Conservation (phyloP, 2,113 vertebrate genomes). For the Setophaga petechia region DNA sequence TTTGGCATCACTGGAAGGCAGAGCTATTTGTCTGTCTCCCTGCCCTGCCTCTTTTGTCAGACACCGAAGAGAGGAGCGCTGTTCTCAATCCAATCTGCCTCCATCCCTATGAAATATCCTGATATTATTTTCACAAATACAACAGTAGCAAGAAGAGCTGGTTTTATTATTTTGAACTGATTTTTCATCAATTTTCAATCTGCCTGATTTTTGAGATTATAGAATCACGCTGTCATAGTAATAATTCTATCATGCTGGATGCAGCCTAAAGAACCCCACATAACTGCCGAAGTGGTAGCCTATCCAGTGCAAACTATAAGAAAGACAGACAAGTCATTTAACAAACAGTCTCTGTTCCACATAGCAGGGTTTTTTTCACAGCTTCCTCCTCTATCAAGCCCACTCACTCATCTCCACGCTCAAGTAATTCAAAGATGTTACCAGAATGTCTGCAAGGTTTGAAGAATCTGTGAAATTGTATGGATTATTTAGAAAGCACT, state of each 20-base stretch:
- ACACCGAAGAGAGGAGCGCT: background rate
- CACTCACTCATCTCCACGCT: background rate
- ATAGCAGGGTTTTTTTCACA: background rate
- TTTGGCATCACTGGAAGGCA: background rate
- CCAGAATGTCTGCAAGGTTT: background rate
- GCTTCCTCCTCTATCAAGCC: background rate
- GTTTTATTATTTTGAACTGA: background rate
- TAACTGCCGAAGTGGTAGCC: background rate
- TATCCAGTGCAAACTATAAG: background rate
- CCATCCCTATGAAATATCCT: rapidly evolving
- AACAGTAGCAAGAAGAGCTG: background rate
- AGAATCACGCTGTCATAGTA: background rate
- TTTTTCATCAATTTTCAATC: background rate
- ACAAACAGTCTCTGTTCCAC: background rate
- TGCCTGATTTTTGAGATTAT: background rate
- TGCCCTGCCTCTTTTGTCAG: background rate
- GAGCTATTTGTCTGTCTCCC: background rate
- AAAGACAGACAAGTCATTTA: background rate
- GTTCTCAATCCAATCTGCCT: background rate
- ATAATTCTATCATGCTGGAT: background rate
- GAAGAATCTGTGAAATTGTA: background rate
- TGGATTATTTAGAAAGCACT: background rate
- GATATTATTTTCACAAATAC: background rate
- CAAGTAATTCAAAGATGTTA: slow-evolving; percentile 19
- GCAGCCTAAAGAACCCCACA: background rate